Evolutionary conservation across 1,140 invertebrate species (phyloP).

Genomic region (Lasioglossum baleicum): DNA sequence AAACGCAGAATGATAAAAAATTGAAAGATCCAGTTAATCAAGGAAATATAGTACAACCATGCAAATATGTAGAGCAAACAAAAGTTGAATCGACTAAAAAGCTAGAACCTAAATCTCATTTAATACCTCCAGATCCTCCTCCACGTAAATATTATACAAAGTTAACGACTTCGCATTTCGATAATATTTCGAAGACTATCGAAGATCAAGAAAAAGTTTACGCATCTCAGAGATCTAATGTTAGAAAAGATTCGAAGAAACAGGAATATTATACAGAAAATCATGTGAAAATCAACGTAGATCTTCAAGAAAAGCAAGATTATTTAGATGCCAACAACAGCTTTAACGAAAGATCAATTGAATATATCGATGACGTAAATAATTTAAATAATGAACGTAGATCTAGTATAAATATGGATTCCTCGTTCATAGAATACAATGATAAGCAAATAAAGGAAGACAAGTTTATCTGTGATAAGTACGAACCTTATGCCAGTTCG

Average conservation of each 20-base stretch:
- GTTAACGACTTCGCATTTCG: conserved; percentile 48
- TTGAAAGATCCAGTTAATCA: conserved; percentile 11
- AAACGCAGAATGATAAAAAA: conserved; percentile 32
- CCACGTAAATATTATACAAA: conserved; percentile 77
- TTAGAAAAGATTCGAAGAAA: conserved; percentile 57
- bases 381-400: conserved; percentile 38
- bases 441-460: conserved; percentile 61
- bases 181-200: conserved; percentile 31
- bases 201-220: conserved; percentile 59
- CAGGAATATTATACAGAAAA: conserved; percentile 44
- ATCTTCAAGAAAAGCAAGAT: conserved; percentile 57
- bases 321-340: conserved; percentile 65
- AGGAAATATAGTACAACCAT: conserved; percentile 25
- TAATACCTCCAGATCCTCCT: conserved; percentile 78
- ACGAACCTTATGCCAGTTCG: conserved; percentile 55
- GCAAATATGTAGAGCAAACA: conserved; percentile 44
- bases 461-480: conserved; percentile 57
- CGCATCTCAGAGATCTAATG: conserved; percentile 50
- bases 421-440: conserved; percentile 45
- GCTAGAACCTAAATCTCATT: conserved; percentile 64
- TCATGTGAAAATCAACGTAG: conserved; percentile 37
- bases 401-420: conserved; percentile 39
- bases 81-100: conserved; percentile 55
- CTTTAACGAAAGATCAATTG: conserved; percentile 68
- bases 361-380: conserved; percentile 67